A percentile compares a stretch with the other conserved stretches of the same genome.
These are phyloP conservation scores for Drosophila neonasuta DNA, from an alignment of 2,888 invertebrate genomes.

Conservation along the genomic window DNA sequence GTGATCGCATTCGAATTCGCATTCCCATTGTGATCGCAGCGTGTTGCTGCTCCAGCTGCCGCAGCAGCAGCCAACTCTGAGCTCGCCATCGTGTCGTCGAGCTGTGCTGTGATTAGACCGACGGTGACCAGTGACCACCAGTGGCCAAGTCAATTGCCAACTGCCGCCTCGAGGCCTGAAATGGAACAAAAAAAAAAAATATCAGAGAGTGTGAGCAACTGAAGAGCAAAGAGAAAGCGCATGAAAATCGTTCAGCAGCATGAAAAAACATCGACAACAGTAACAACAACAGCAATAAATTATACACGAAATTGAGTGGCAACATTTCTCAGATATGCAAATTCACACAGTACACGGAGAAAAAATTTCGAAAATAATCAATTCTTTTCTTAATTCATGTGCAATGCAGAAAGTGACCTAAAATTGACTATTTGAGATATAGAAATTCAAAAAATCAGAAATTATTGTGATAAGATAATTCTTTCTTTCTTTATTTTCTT, in stretches of 20 bases:
- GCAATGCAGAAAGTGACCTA: no score
- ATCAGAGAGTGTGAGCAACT: conserved; percentile 21
- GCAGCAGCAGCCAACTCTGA: conserved; percentile 30
- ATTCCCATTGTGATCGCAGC: conserved; percentile 20
- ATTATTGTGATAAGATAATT: no score
- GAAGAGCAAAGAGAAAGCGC: conserved; percentile 41
- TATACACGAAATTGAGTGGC: conserved; percentile 32
- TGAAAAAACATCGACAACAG: background rate
- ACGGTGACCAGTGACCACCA: conserved; percentile 39
- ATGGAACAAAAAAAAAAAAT: conserved; percentile 22
- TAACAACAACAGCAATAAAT: conserved; percentile 15
- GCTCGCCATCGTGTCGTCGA: conserved; percentile 40
- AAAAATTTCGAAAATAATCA: background rate
- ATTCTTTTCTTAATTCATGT: no score
- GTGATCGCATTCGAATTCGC: conserved; percentile 6
- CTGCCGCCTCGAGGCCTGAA: conserved; percentile 61
- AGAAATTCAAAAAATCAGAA: no score
- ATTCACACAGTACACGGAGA: conserved; percentile 12
- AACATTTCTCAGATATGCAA: conserved; percentile 33
- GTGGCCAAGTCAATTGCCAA: conserved; percentile 55
- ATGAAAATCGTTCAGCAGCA: conserved; percentile 21
- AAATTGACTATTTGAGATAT: no score
- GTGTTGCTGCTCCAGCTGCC: conserved; percentile 8
- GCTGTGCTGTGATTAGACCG: conserved; percentile 30
- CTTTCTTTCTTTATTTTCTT: no score